Percentiles rank a stretch among this genome's conserved stretches.
Conservation (phyloP, 1,140 invertebrate genomes). For the Neotoxoptera formosana region DNA sequence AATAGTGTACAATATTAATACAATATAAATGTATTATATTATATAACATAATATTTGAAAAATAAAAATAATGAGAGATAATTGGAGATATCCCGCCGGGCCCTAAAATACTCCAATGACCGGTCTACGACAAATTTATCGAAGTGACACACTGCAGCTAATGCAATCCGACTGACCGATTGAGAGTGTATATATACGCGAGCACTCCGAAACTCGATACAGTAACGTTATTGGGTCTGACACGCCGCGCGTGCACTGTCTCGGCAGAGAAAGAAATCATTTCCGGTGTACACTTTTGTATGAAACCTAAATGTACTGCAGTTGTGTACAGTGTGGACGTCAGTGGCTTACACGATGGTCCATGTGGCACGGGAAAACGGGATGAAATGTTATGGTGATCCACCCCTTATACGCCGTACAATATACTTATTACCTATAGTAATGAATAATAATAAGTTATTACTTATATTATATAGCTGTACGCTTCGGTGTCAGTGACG, state of each 20-base stretch:
- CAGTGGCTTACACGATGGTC: background rate
- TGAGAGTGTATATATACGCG: background rate
- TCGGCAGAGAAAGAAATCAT: background rate
- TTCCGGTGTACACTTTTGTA: constrained; percentile 1
- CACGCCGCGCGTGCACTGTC: background rate
- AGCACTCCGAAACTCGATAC: background rate
- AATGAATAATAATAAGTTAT: too few relatives aligned
- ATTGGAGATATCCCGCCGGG: background rate
- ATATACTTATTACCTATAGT: background rate
- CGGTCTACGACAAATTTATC: background rate
- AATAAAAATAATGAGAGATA: constrained; percentile 1
- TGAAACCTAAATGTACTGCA: background rate
- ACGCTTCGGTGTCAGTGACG: background rate
- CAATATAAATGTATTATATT: background rate
- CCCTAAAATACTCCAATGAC: background rate
- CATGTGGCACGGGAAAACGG: background rate
- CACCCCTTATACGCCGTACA: background rate
- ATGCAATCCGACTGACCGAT: constrained; percentile 6
- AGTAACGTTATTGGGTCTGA: background rate
- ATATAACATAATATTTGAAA: background rate
- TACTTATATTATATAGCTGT: too few relatives aligned
- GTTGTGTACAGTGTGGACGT: background rate
- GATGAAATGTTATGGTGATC: background rate
- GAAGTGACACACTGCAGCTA: background rate
- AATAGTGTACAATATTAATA: background rate